A percentile compares a stretch with the other conserved stretches of the same genome.
Conservation (phyloP, 2,888 invertebrate genomes). For the Pomacea canaliculata region DNA sequence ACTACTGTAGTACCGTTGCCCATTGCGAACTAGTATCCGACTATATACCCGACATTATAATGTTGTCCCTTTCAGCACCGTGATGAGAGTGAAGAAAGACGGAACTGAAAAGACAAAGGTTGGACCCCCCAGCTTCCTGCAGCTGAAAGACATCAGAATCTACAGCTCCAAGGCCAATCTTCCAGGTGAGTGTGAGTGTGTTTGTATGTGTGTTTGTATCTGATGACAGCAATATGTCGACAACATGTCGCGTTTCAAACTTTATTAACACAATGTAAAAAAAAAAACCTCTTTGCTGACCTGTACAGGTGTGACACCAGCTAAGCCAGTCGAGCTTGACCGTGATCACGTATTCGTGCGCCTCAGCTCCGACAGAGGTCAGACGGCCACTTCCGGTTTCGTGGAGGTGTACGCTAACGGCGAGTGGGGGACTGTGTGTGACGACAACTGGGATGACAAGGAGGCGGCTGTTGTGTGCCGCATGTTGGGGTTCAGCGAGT, state of each 20-base stretch:
- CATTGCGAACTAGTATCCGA: no score
- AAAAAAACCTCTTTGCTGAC: no score
- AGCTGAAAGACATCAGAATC: slow-evolving; percentile 34
- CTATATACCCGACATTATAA: background rate
- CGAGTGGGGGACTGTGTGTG: slow-evolving; percentile 84
- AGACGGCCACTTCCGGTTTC: slow-evolving; percentile 74
- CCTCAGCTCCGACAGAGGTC: slow-evolving; percentile 69
- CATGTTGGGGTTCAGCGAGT: slow-evolving; percentile 64
- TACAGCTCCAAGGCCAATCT: slow-evolving; percentile 36
- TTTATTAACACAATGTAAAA: no score
- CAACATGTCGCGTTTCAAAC: no score
- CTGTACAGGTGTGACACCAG: slow-evolving; percentile 30
- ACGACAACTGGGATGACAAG: slow-evolving; percentile 78
- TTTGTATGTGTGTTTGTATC: no score
- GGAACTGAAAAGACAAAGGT: slow-evolving; percentile 32
- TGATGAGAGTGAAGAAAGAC: slow-evolving; percentile 39
- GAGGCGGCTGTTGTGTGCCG: slow-evolving; percentile 59
- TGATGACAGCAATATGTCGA: no score
- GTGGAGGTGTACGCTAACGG: slow-evolving; percentile 79
- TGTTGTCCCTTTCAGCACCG: slow-evolving; percentile 19
- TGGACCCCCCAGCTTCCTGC: slow-evolving; percentile 33
- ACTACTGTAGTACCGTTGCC: no score
- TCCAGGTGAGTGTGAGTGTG: slow-evolving; percentile 8
- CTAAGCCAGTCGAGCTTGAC: slow-evolving; percentile 34
- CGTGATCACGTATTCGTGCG: slow-evolving; percentile 69